Percentiles rank a stretch among this genome's conserved stretches.
These are phyloP conservation scores for Choloepus didactylus DNA, from an alignment of 2,797 vertebrate species.

Conservation along the genomic window DNA sequence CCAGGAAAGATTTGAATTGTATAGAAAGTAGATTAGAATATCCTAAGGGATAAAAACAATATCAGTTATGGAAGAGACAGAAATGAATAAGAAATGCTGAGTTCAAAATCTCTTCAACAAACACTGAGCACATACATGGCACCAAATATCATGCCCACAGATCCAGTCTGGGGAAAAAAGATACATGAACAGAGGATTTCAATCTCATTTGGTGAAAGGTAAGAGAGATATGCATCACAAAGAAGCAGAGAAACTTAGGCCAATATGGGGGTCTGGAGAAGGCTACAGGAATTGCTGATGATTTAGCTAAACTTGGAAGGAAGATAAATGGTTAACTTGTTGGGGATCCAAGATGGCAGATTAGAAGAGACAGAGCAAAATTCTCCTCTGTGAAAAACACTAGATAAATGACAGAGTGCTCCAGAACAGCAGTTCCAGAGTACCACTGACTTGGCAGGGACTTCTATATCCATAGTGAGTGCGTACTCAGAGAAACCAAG, in stretches of 20 bases:
- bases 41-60: conserved; percentile 20
- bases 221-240: conserved; percentile 40
- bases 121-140: conserved; percentile 23
- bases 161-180: conserved; percentile 27
- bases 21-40: conserved; percentile 18
- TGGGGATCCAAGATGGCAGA: no score
- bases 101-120: conserved; percentile 49
- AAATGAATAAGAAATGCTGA: conserved; percentile 38
- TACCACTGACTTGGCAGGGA: no score
- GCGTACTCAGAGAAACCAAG: no score
- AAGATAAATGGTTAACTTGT: not conserved
- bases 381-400: no score
- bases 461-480: no score
- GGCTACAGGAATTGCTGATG: conserved; percentile 10
- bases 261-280: not conserved
- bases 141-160: conserved; percentile 33
- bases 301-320: conserved; percentile 51
- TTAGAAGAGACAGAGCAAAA: no score
- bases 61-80: not conserved
- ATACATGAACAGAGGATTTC: conserved; percentile 50
- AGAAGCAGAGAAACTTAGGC: conserved; percentile 46
- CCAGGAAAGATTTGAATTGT: conserved; percentile 17
- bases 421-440: no score
- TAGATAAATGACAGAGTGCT: no score
- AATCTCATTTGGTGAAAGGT: conserved; percentile 54